A percentile compares a stretch with the other conserved stretches of the same genome.
phyloP scores from a whole-genome alignment of 2,113 vertebrate species.

The Gymnorhina tibicen region DNA sequence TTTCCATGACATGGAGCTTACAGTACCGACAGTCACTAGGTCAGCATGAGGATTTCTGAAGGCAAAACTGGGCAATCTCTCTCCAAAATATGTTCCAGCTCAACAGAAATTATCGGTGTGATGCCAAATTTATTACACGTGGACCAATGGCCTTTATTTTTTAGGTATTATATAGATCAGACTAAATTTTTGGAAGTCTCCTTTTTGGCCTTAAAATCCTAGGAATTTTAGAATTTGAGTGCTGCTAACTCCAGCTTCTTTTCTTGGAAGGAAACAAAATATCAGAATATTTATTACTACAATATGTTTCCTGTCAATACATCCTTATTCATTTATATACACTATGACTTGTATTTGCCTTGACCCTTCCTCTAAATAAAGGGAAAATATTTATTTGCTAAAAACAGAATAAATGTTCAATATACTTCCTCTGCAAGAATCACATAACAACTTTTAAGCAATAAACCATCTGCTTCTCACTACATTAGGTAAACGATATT shows the following conservation, averaged over 20 bases:
- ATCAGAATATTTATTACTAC: background rate
- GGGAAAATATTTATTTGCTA: background rate
- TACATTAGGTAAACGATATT: background rate
- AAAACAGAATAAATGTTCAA: background rate
- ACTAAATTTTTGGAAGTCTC: background rate
- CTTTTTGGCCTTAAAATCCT: background rate
- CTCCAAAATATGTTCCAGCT: background rate
- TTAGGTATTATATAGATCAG: background rate
- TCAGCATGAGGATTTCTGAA: background rate
- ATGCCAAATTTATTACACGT: rapidly evolving
- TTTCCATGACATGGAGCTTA: background rate
- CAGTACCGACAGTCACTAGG: background rate
- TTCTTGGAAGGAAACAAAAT: background rate
- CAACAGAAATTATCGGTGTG: background rate
- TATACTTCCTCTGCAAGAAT: background rate
- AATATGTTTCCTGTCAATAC: background rate
- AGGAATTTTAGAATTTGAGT: background rate
- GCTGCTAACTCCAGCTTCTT: background rate
- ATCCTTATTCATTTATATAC: background rate
- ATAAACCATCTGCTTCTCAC: slow-evolving; percentile 32
- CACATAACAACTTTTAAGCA: background rate
- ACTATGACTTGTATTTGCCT: background rate
- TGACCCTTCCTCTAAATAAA: background rate
- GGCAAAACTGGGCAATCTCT: background rate
- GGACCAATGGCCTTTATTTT: background rate